Evolutionary conservation across 2,888 invertebrate genomes (phyloP), one percentile per base, ranked within the genome.

Genomic region (Thymelicus acteon): DNA sequence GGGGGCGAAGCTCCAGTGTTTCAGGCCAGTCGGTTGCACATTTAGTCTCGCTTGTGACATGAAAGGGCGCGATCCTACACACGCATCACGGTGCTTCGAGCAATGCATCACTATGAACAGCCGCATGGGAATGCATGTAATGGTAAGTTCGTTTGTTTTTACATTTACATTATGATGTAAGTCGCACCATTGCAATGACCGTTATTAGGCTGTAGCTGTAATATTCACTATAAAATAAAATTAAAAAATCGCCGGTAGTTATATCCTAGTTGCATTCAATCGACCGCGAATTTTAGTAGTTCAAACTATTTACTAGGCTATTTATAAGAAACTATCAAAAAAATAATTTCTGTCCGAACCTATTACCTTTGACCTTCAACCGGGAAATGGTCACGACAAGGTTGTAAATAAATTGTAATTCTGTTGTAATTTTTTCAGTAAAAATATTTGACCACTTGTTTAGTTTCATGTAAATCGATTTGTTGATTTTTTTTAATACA

Each of bases 61-160:
- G 94, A 94, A 90, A 94, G 94, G 94, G 92, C 85, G 93, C 93
- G 92, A 90, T 89, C 85, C 90, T 89, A 85, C 85, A 88, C 84
- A 89, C 90, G 88, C 89, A 90, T 85, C 89, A 93, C 95, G 94
- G 95, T 94, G 94, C 94, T 94, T 93, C 94, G 94, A 95, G 95
- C 95, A 95, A 95, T 95, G 95, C 95, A 95, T 95, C 95, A 95
- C 87, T 94, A 95, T 95, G 95, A 95, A 95, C 95, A 94, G 92
- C 93, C 94, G 90, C 93, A 92, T 94, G 92, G 94, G 91, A 94
- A 92, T 88, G 92, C 92, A 91, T 92, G 92, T 86, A 94, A 94
- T 83, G 94, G 94, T 94, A 75, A 89, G 94, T 91, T 24, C n/a
- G 40, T 49, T 58, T 39, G n/a, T 7, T 8, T 39, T 58, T 58